Percentiles rank a stretch among this genome's conserved stretches.
phyloP scores from a whole-genome alignment of 2,888 invertebrate genomes.

The Crioceris asparagi region DNA sequence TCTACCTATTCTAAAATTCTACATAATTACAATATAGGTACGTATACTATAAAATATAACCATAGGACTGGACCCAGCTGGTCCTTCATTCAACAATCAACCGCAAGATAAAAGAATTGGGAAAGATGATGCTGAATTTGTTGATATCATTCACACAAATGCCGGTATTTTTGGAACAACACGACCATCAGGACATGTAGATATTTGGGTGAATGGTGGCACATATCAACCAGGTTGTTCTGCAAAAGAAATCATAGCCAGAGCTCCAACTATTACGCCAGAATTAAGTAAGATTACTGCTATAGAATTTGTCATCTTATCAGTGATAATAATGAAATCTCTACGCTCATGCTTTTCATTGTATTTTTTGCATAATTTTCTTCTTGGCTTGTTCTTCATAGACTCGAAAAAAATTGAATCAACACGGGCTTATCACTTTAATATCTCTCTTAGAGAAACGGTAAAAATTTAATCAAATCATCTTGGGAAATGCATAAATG shows the following conservation, averaged over 20 bases:
- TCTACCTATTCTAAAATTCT: too few species aligned
- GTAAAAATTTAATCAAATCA: too few species aligned
- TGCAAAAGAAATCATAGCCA: conserved; percentile 4
- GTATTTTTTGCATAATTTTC: conserved; percentile 2
- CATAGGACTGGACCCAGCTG: conserved; percentile 19
- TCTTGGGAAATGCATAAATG: too few species aligned
- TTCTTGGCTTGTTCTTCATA: too few species aligned
- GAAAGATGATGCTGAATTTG: conserved; percentile 15
- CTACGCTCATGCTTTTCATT: too few species aligned
- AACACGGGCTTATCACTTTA: too few species aligned
- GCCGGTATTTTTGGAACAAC: conserved; percentile 13
- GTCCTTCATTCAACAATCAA: conserved; percentile 10
- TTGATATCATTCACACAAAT: conserved; percentile 18
- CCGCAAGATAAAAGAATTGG: conserved; percentile 11
- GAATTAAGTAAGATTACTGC: conserved; percentile 11
- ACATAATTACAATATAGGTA: too few species aligned
- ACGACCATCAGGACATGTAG: conserved; percentile 10
- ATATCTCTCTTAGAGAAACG: too few species aligned
- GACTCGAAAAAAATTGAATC: too few species aligned
- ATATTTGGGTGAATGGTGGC: conserved; percentile 19
- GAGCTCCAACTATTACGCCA: conserved; percentile 10
- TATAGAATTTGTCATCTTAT: not conserved
- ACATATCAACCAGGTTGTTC: conserved; percentile 15
- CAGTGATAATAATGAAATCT: too few species aligned
- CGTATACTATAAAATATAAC: too few species aligned